phyloP scores from a whole-genome alignment of 2,888 invertebrate genomes.

The Orthonevra nobilis region DNA sequence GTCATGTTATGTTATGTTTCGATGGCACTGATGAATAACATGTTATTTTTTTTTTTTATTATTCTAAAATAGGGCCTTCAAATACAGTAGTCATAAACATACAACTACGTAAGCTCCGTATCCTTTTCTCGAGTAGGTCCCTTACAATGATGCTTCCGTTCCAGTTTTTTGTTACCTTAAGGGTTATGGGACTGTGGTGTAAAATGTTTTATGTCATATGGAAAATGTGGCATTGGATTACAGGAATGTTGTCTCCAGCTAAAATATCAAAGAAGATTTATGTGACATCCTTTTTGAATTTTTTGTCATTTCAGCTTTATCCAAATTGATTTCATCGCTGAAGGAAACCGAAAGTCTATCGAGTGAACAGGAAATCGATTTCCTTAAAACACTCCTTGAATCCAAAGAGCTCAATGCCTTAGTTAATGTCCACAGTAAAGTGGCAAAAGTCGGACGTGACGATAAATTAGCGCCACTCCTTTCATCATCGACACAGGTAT shows the following conservation, averaged over 20 bases:
- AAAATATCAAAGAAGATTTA: no score
- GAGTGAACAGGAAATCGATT: conserved; percentile 92
- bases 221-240: no score
- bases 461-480: conserved; percentile 91
- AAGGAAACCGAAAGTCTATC: conserved; percentile 88
- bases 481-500: conserved; percentile 91
- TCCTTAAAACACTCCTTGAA: conserved; percentile 90
- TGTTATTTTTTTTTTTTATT: no score
- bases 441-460: conserved; percentile 90
- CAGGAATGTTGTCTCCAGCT: no score
- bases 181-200: conserved; percentile 13
- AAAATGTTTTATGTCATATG: background rate
- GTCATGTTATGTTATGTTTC: background rate
- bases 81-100: conserved; percentile 9
- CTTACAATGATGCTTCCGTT: conserved; percentile 8
- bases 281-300: no score
- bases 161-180: conserved; percentile 3
- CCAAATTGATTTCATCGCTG: conserved; percentile 89
- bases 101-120: background rate
- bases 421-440: conserved; percentile 94
- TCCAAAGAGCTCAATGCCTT: conserved; percentile 94
- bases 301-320: conserved; percentile 84
- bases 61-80: no score
- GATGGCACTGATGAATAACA: conserved; percentile 2
- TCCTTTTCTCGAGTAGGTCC: background rate